Evolutionary conservation across 2,797 vertebrate genomes (phyloP), one percentile per base, ranked within the genome.

Genomic region (Coregonus sp.): DNA sequence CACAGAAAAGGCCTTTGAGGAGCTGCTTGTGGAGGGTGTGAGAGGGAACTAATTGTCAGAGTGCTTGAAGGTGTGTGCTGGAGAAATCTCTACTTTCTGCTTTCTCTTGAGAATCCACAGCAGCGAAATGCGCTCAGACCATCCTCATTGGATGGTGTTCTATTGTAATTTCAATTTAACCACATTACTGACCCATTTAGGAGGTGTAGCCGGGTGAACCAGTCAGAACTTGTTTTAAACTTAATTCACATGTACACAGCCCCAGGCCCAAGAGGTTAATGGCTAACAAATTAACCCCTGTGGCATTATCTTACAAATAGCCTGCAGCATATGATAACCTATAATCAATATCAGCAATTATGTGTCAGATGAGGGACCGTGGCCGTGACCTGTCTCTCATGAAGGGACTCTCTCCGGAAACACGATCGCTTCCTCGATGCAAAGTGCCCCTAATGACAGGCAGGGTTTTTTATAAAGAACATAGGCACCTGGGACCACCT

Each of bases 281-380:
- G 94, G 93, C 83, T 90, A 92, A 93, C 93, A 93, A 94, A 94
- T 95, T 93, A 95, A 95, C 94, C 93, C 92, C 93, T 92, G 86
- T 80, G 90, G 93, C 92, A 93, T 94, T 94, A 93, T 93, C 94
- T 93, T 93, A 90, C 93, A 95, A 95, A 95, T 94, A 94, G 92
- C 92, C 92, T 2, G 82, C 90, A 91, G 92, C 92, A 93, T 92
- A 94, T 92, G 93, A 95, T 95, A 95, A 95, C 93, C 94, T 95
- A 95, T 95, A 95, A 95, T 95, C 94, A 95, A 95, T 95, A 95
- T 90, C 83, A 88, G 87, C 94, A 95, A 95, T 95, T 95, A 95
- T 84, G 87, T 94, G 93, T 95, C 93, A 93, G 91, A 82, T 86
- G 83, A 88, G 87, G 91, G 90, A 92, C 92, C 81, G 85, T 91